Percentiles rank a stretch among this genome's conserved stretches.
Evolutionary conservation across 2,888 invertebrate species (phyloP).

Genomic region (Rotaria macrura): DNA sequence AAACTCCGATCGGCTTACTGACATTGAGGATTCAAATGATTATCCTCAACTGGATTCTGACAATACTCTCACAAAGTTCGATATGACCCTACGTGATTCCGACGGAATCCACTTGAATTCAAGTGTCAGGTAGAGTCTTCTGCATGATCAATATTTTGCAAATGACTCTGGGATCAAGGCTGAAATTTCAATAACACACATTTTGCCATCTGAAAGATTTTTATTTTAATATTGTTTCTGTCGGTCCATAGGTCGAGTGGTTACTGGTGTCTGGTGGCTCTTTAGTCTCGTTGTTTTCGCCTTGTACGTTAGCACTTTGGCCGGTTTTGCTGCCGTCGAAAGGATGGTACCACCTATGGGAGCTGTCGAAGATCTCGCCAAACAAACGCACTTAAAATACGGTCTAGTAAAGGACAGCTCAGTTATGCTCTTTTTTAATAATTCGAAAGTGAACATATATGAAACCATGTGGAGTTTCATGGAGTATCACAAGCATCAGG

Average conservation of each 20-base stretch:
- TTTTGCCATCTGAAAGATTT: too few relatives aligned
- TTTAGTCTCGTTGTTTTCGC: conserved; percentile 49
- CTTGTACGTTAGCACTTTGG: conserved; percentile 49
- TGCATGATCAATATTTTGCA: too few relatives aligned
- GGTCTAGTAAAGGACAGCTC: conserved; percentile 84
- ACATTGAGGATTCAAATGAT: too few relatives aligned
- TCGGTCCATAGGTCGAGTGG: conserved; percentile 39
- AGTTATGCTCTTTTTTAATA: conserved; percentile 73
- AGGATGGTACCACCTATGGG: conserved; percentile 63
- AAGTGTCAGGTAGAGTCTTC: too few relatives aligned
- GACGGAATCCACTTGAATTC: too few relatives aligned
- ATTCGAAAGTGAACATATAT: conserved; percentile 53
- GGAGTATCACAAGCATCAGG: conserved; percentile 42
- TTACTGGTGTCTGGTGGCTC: conserved; percentile 51
- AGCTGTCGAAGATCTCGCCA: conserved; percentile 84
- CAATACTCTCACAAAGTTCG: too few relatives aligned
- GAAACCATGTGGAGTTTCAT: conserved; percentile 33
- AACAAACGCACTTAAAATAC: conserved; percentile 91
- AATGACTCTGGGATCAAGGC: too few relatives aligned
- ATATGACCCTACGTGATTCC: too few relatives aligned
- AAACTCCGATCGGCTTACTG: too few relatives aligned
- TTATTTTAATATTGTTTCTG: too few relatives aligned
- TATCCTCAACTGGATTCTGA: too few relatives aligned
- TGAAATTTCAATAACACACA: too few relatives aligned
- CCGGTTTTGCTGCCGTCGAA: conserved; percentile 49